These are phyloP conservation scores for Achlya flavicornis DNA, from an alignment of 2,888 invertebrate genomes.

Conservation along the genomic window DNA sequence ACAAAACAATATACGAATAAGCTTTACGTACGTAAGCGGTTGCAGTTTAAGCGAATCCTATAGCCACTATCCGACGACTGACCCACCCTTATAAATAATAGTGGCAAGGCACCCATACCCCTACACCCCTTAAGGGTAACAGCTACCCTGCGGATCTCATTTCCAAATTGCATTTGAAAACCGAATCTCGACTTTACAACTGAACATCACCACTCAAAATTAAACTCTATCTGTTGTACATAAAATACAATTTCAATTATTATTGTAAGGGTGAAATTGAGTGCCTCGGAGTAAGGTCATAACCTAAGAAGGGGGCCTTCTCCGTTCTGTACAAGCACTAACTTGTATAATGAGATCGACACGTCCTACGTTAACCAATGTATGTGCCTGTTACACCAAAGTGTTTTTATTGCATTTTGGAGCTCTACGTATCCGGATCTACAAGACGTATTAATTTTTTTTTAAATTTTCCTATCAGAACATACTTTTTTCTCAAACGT, in stretches of 20 bases:
- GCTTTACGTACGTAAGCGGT: conserved; percentile 61
- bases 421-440: too few relatives aligned
- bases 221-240: conserved; percentile 25
- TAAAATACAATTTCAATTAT: conserved; percentile 45
- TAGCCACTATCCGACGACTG: conserved; percentile 72
- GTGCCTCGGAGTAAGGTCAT: conserved; percentile 69
- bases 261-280: conserved; percentile 55
- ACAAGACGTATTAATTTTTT: too few relatives aligned
- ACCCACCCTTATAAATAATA: conserved; percentile 84
- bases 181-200: conserved; percentile 79
- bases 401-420: too few relatives aligned
- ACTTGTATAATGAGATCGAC: conserved; percentile 84
- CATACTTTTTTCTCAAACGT: too few relatives aligned
- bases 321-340: conserved; percentile 75
- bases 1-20: conserved; percentile 70
- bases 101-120: conserved; percentile 74
- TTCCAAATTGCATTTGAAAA: conserved; percentile 82
- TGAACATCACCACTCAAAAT: conserved; percentile 39
- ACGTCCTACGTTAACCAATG: too few relatives aligned
- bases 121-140: conserved; percentile 72
- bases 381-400: too few relatives aligned
- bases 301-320: conserved; percentile 73
- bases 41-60: conserved; percentile 56
- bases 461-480: too few relatives aligned
- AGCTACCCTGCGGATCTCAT: conserved; percentile 78